Base-by-base conservation (phyloP, 2,888 invertebrate genomes). In the Rhaphigaster nebulosa region DNA sequence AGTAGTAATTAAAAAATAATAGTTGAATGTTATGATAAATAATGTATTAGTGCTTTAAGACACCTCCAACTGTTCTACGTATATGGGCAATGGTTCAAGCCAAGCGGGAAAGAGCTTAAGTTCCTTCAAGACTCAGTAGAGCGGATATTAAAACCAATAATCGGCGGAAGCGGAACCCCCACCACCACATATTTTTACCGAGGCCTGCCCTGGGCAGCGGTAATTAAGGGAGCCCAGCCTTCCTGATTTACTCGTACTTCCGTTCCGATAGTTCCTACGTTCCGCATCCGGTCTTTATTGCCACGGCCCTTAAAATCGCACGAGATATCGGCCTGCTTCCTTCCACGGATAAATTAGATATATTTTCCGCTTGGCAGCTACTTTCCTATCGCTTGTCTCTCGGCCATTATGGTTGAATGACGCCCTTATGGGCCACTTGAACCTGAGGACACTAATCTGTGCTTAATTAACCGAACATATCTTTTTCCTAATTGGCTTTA, bases 81-180 rank as follows among this genome's bases (percentile, higher is more conserved):
- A 38, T 23, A 38, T 76, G 70, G 38, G 38, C 70, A 76, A 76
- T 5, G 70, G 70, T 76, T 29, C 65, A 29, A 65, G 65, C 29
- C 34, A 38, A 76, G 70, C 70, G 34, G 29, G 38, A 29, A 34
- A 38, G 70, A 20, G 2, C n/a, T 20, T n/a, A 84, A 84, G 84
- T 84, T 84, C 45, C 13, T n/a, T 26, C n/a, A n/a, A 45, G 45
- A 76, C 13, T 50, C 84, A 84, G 41, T 84, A 50, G 84, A 84
- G 84, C 84, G 84, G 84, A 84, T 84, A 84, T 84, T 84, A 84
- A 84, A 84, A 84, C 84, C 84, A 84, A 84, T 84, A 84, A 84
- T 84, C 84, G 84, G 26, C 84, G 45, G 84, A 45, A 45, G 84
- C 84, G 84, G 84, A 84, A 84, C 84, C 84, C 45, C 84, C 84